Evolutionary conservation across 2,113 vertebrate genomes (phyloP).

Genomic region (Proteles cristata): DNA sequence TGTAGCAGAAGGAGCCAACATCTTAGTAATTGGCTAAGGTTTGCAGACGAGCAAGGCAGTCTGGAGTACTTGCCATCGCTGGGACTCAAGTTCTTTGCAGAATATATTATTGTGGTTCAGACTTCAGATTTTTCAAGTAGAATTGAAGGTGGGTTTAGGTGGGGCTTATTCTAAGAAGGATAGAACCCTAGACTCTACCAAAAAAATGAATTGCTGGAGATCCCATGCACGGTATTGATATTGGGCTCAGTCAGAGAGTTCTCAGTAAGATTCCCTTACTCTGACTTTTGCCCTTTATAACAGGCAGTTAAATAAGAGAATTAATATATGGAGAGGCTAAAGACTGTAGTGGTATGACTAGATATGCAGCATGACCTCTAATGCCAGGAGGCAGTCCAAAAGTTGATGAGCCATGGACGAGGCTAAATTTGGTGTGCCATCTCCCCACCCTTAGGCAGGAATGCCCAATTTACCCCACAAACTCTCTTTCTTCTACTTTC

Average conservation of each 20-base stretch:
- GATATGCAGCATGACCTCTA: background rate
- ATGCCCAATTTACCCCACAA: background rate
- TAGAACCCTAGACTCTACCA: background rate
- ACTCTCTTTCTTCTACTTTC: background rate
- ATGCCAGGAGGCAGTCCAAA: background rate
- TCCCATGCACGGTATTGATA: rapidly evolving
- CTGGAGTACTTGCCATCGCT: background rate
- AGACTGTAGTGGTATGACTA: background rate
- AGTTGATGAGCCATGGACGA: background rate
- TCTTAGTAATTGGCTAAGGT: slow-evolving; percentile 58
- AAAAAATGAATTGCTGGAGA: background rate
- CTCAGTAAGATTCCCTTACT: background rate
- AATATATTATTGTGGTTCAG: background rate
- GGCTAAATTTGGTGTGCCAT: background rate
- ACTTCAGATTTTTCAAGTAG: slow-evolving; percentile 4
- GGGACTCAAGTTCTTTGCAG: background rate
- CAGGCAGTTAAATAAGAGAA: background rate
- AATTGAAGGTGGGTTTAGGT: background rate
- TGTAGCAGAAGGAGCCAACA: slow-evolving; percentile 47
- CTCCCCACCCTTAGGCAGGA: background rate
- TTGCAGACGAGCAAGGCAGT: slow-evolving; percentile 36
- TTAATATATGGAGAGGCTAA: background rate
- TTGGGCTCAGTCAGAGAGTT: background rate
- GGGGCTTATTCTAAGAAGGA: background rate
- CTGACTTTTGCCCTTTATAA: background rate